A percentile compares a stretch with the other conserved stretches of the same genome.
These are phyloP conservation scores for Montipora capricornis DNA, from an alignment of 64 coral and sea anemone genomes.

Conservation along the genomic window DNA sequence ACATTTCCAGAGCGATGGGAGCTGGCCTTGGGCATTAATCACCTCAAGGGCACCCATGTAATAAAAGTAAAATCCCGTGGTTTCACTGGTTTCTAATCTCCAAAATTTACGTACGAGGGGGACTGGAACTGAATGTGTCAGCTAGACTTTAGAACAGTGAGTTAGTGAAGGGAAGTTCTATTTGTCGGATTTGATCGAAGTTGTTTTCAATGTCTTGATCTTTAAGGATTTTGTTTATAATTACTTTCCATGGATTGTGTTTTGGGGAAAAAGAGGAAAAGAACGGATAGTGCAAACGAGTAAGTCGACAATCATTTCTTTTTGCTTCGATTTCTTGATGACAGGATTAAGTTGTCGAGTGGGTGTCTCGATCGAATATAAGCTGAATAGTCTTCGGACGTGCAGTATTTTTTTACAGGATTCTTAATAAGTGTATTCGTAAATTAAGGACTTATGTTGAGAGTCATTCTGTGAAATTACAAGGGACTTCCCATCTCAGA, in stretches of 20 bases:
- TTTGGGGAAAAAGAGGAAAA: conserved; percentile 24
- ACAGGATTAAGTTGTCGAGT: background rate
- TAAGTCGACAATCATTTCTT: background rate
- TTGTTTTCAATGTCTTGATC: background rate
- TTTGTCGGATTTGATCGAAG: background rate
- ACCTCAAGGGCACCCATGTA: too few relatives aligned
- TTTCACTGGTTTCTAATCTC: background rate
- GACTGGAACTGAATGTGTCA: background rate
- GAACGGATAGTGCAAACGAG: conserved; percentile 4
- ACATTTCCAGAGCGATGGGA: too few relatives aligned
- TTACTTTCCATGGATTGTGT: background rate
- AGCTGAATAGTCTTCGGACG: background rate
- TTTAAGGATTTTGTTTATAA: background rate
- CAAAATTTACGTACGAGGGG: background rate
- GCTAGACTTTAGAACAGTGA: too few relatives aligned
- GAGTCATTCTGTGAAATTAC: background rate
- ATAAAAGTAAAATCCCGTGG: too few relatives aligned
- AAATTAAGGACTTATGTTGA: background rate
- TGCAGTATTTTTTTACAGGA: background rate
- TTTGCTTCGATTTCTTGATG: background rate
- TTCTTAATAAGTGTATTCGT: background rate
- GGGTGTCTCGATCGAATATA: background rate
- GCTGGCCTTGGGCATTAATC: too few relatives aligned
- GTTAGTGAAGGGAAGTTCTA: background rate
- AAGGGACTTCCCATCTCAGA: too few relatives aligned